A percentile compares a stretch with the other conserved stretches of the same genome.
phyloP scores from a whole-genome alignment of 2,888 invertebrate species.

The Muscina levida region DNA sequence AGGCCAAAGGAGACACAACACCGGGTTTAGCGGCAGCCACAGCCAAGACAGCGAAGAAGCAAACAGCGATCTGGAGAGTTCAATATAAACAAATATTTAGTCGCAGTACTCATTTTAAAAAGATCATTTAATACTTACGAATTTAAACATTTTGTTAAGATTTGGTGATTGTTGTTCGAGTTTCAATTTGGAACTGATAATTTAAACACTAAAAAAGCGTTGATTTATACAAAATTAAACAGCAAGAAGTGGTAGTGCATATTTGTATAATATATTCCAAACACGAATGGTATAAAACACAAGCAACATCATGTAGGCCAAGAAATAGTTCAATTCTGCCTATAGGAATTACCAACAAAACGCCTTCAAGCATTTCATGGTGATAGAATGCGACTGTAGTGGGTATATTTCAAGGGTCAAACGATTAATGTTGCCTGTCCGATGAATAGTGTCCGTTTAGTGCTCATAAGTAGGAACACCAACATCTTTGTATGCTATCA shows the following conservation, averaged over 20 bases:
- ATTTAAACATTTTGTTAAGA: conserved; percentile 73
- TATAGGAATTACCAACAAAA: no score
- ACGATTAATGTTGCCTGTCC: no score
- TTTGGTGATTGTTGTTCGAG: conserved; percentile 17
- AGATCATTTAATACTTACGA: conserved; percentile 73
- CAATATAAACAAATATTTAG: not conserved
- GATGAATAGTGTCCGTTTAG: no score
- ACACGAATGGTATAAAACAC: no score
- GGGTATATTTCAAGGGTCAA: no score
- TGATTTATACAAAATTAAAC: conserved; percentile 44
- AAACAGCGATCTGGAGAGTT: conserved; percentile 70
- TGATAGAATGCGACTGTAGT: no score
- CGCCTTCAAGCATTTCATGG: no score
- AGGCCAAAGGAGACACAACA: conserved; percentile 66
- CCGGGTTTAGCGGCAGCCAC: conserved; percentile 71
- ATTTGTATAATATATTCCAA: not conserved
- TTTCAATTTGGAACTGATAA: conserved; percentile 54
- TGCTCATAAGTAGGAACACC: no score
- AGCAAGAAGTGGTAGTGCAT: no score
- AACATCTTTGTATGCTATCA: no score
- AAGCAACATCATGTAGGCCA: no score
- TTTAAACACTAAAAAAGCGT: not conserved
- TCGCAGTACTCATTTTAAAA: not conserved
- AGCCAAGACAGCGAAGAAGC: conserved; percentile 75
- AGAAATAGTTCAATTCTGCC: no score